Base-by-base conservation (phyloP, 2,113 vertebrate species). In the Trichomycterus rosablanca region DNA sequence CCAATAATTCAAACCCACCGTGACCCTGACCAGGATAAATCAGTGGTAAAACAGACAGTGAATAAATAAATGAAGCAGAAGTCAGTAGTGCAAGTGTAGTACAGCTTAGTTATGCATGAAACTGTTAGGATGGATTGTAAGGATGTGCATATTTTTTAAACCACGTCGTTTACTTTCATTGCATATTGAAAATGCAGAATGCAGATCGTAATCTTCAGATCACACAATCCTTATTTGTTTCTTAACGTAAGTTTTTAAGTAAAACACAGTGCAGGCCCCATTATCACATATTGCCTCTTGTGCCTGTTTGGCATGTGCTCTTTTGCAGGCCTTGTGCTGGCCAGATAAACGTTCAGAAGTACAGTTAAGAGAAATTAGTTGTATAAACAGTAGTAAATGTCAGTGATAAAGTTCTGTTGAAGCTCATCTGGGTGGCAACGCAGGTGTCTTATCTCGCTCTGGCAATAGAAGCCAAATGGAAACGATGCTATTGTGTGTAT, bases 311-410 rank as follows among this genome's bases (percentile, higher is more conserved):
- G 74, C 76, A 76, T 72, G 78, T 78, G 79, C 80, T 82, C 78
- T 82, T 84, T 78, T 81, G 79, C 73, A 70, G 59, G 58, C 78
- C 79, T 76, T 83, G 83, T 82, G 70, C 83, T 76, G 75, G 76
- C 68, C 69, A 83, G 84, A 87, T 85, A 85, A 87, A 84, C 83
- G 83, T 87, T 85, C 84, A 84, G 83, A 83, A 74, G 84, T 83
- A 80, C 81, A 83, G 84, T 86, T 87, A 86, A 86, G 84, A 86
- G 83, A 85, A 86, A 86, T 84, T 83, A 84, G 83, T 84, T 86
- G 81, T 81, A 84, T 85, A 86, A 88, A 86, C 84, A 83, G 77
- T 80, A 80, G 80, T 86, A 88, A 87, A 88, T 88, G 84, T 87
- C 84, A 87, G 75, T 79, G 82, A 84, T 86, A 86, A 87, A 86